Base-by-base conservation (phyloP, 2,113 vertebrate genomes). In the Peucedramus taeniatus region DNA sequence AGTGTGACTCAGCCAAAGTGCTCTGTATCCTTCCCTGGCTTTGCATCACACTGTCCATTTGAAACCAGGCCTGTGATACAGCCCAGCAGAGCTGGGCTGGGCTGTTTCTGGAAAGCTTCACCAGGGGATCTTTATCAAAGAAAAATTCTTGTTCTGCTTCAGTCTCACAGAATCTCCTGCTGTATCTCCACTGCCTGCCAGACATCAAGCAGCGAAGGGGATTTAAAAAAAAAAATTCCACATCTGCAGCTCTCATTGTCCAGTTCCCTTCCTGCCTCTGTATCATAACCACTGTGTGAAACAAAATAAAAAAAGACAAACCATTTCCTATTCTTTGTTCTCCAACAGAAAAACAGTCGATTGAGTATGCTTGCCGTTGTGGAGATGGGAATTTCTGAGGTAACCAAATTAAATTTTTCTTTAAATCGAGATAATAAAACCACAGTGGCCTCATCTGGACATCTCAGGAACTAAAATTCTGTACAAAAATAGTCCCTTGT, bases 361-460 rank as follows among this genome's bases (percentile, higher is more conserved):
- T 44, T 65, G 59, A 85, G 47, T 70, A 72, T 14, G 3, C 61
- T 79, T 50, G 51, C 37, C 40, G 15, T 91, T 87, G 59, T 22
- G 54, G 54, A 57, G 50, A 93, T 0, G 4, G 89, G 54, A 91
- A 96, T 88, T 63, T 85, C 90, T 69, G 84, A 96, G 90, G 82
- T 88, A 92, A 93, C 44, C 33, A 66, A 91, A 95, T 50, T 16
- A 35, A 83, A 59, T 77, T 57, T 65, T 65, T 63, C 78, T 66
- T 54, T 44, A 60, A 59, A 51, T 23, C 0, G 0, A 77, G 80
- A 91, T 70, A 70, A 66, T 76, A 96, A 94, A 90, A 31, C 94
- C 72, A 97, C 89, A 97, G 93, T 97, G 94, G 92, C 95, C 95
- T 96, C 94, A 77, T 96, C 94, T 94, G 96, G 94, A 72, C 89